These are phyloP conservation scores for Stictocephala bisonia DNA, from an alignment of 2,888 invertebrate species.

Conservation along the genomic window DNA sequence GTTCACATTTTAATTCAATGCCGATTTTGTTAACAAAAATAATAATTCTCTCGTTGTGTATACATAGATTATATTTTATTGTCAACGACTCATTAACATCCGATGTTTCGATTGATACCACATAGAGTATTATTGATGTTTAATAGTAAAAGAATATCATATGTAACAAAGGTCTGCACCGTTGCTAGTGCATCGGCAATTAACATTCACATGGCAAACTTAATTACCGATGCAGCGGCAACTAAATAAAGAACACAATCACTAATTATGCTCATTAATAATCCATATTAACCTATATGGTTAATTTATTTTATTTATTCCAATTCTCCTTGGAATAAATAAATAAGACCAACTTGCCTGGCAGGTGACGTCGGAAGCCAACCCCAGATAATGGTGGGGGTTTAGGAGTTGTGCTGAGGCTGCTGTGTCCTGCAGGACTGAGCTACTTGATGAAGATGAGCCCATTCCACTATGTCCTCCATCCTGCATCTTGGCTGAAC, in stretches of 20 bases:
- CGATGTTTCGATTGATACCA: no score
- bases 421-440: slow-evolving; percentile 58
- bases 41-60: no score
- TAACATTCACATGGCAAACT: no score
- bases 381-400: slow-evolving; percentile 56
- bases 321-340: background rate
- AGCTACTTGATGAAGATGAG: slow-evolving; percentile 59
- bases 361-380: slow-evolving; percentile 47
- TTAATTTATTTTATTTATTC: no score
- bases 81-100: no score
- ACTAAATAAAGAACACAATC: no score
- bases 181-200: background rate
- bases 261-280: no score
- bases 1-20: no score
- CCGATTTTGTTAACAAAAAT: no score
- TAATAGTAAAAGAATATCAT: background rate
- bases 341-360: slow-evolving; percentile 42
- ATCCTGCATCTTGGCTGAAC: background rate
- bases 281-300: no score
- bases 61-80: no score
- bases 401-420: slow-evolving; percentile 59
- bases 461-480: slow-evolving; percentile 45
- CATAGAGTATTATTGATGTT: slow-evolving; percentile 1
- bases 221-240: no score
- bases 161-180: background rate